Evolutionary conservation across 2,888 invertebrate genomes (phyloP).

Genomic region (Thymelicus acteon): DNA sequence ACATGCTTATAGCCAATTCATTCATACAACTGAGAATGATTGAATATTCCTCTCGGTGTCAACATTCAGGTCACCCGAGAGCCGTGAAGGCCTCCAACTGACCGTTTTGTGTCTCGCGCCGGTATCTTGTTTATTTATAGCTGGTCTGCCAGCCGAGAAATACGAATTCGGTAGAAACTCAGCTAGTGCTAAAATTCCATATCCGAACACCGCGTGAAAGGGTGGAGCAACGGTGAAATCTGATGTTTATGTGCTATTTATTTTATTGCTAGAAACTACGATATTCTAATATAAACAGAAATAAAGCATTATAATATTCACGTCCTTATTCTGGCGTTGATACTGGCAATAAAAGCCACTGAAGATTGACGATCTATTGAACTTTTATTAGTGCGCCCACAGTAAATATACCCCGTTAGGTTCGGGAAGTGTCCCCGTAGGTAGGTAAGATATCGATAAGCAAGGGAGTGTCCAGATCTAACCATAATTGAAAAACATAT

Average conservation of each 20-base stretch:
- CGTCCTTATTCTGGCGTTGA: slow-evolving; percentile 24
- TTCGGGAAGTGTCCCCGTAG: slow-evolving; percentile 26
- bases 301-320: slow-evolving; percentile 35
- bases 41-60: slow-evolving; percentile 37
- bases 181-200: slow-evolving; percentile 31
- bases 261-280: slow-evolving; percentile 36
- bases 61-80: slow-evolving; percentile 53
- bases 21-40: slow-evolving; percentile 14
- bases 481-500: background rate
- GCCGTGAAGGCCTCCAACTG: slow-evolving; percentile 50
- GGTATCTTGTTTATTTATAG: slow-evolving; percentile 49
- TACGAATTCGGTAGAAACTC: slow-evolving; percentile 43
- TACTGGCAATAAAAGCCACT: slow-evolving; percentile 28
- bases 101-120: slow-evolving; percentile 43
- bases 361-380: slow-evolving; percentile 31
- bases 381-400: slow-evolving; percentile 36
- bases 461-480: background rate
- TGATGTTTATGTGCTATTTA: slow-evolving; percentile 36
- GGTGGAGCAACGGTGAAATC: slow-evolving; percentile 35
- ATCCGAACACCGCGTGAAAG: slow-evolving; percentile 33
- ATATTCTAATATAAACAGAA: slow-evolving; percentile 33
- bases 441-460: slow-evolving; percentile 15
- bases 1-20: slow-evolving; percentile 1
- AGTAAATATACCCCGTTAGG: slow-evolving; percentile 24
- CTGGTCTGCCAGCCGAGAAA: slow-evolving; percentile 39